These are phyloP conservation scores for Palloptera scutellata DNA, from an alignment of 2,888 invertebrate genomes.

Conservation along the genomic window DNA sequence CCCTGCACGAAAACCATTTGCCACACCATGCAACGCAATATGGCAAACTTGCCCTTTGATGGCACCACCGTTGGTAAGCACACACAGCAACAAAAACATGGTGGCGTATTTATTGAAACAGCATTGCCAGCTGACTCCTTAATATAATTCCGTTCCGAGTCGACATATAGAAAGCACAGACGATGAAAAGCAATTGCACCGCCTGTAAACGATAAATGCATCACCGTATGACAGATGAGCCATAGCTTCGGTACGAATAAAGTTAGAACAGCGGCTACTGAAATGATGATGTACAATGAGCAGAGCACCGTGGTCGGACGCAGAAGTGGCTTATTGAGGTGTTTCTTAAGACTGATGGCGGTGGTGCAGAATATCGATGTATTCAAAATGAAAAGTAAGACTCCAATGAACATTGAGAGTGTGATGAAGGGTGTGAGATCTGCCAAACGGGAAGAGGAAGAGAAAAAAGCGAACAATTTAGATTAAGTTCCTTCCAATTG, in stretches of 20 bases:
- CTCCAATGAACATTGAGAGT: conserved; percentile 53
- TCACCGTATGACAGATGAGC: conserved; percentile 60
- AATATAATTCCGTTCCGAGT: conserved; percentile 60
- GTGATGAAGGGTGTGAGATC: conserved; percentile 59
- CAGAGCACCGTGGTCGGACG: conserved; percentile 50
- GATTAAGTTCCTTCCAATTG: too few species aligned
- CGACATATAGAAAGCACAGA: conserved; percentile 61
- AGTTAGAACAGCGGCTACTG: conserved; percentile 54
- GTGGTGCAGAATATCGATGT: conserved; percentile 56
- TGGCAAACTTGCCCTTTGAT: conserved; percentile 51
- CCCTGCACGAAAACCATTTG: conserved; percentile 61
- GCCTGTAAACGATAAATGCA: conserved; percentile 60
- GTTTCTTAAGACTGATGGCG: conserved; percentile 45
- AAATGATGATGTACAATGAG: conserved; percentile 58
- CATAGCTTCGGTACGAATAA: conserved; percentile 58
- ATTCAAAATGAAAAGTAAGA: conserved; percentile 54
- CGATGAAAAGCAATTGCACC: conserved; percentile 56
- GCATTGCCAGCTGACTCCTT: conserved; percentile 62
- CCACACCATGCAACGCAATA: conserved; percentile 57
- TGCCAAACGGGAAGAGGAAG: conserved; percentile 34
- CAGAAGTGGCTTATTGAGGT: conserved; percentile 46
- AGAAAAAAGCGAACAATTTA: not conserved
- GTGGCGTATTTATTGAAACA: conserved; percentile 55
- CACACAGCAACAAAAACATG: conserved; percentile 58
- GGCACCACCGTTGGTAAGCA: conserved; percentile 55